Evolutionary conservation across 2,888 invertebrate species (phyloP).

Genomic region (Choreutis nemorana): DNA sequence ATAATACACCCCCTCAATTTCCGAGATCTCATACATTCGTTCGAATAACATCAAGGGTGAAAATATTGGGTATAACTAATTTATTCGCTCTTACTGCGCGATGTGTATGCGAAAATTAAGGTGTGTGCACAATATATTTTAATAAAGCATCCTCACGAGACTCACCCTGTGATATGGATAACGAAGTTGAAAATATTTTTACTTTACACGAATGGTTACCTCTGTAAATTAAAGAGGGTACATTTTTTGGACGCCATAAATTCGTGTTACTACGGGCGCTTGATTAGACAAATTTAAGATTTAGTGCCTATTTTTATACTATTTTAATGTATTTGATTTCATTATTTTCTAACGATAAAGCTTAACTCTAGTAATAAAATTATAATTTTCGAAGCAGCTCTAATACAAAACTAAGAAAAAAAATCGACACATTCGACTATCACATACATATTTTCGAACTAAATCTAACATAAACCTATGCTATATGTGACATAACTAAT

Average conservation of each 20-base stretch:
- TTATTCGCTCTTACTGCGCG: conserved; percentile 40
- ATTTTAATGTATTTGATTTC: no score
- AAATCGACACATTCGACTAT: no score
- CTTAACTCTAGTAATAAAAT: no score
- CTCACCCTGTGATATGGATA: conserved; percentile 42
- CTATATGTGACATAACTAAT: no score
- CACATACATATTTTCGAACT: no score
- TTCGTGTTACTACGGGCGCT: conserved; percentile 21
- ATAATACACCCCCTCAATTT: conserved; percentile 58
- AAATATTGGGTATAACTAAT: conserved; percentile 59
- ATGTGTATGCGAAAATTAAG: conserved; percentile 32
- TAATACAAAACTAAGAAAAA: no score
- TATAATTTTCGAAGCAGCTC: no score
- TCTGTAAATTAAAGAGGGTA: conserved; percentile 23
- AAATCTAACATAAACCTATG: no score
- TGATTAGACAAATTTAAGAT: no score
- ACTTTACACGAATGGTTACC: conserved; percentile 34
- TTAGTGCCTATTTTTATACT: no score
- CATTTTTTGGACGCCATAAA: conserved; percentile 23
- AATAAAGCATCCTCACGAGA: conserved; percentile 56
- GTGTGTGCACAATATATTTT: conserved; percentile 58
- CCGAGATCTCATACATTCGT: conserved; percentile 44
- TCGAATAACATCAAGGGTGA: conserved; percentile 56
- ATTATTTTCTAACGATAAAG: no score
- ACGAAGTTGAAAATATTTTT: conserved; percentile 53